These are phyloP conservation scores for Ectemnius lituratus DNA, from an alignment of 2,888 invertebrate genomes.

Conservation along the genomic window DNA sequence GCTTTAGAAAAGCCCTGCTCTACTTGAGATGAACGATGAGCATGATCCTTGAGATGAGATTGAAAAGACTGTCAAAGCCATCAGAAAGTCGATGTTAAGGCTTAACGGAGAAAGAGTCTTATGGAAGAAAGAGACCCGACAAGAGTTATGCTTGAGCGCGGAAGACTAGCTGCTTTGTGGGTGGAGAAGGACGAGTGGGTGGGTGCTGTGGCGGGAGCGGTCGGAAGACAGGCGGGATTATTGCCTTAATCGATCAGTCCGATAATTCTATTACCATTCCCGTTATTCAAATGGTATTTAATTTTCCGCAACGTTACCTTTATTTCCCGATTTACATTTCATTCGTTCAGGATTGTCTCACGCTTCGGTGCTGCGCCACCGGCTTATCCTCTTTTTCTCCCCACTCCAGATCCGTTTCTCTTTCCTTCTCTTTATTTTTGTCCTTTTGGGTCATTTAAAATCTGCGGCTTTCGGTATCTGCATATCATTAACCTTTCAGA, in stretches of 20 bases:
- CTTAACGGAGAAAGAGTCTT: background rate
- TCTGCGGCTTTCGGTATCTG: slow-evolving; percentile 68
- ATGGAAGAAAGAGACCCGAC: background rate
- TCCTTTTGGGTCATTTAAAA: slow-evolving; percentile 67
- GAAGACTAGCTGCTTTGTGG: background rate
- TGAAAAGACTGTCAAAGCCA: background rate
- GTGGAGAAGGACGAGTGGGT: background rate
- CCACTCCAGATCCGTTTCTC: no score
- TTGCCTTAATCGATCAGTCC: slow-evolving; percentile 70
- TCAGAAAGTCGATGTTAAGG: background rate
- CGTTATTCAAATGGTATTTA: slow-evolving; percentile 75
- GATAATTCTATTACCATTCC: slow-evolving; percentile 72
- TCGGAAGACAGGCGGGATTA: slow-evolving; percentile 60
- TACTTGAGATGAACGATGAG: background rate
- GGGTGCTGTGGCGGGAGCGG: slow-evolving; percentile 12
- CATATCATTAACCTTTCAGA: slow-evolving; percentile 72
- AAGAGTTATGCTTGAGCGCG: background rate
- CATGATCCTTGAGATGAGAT: background rate
- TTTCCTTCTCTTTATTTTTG: slow-evolving; percentile 42
- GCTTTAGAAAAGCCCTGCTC: background rate
- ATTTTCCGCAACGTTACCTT: slow-evolving; percentile 75
- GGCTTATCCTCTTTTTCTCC: slow-evolving; percentile 43
- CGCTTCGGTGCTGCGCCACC: slow-evolving; percentile 29
- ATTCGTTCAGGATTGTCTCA: slow-evolving; percentile 69
- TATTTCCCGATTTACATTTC: slow-evolving; percentile 75